Base-by-base conservation (phyloP, 2,797 vertebrate species). In the Cyprinella venusta region DNA sequence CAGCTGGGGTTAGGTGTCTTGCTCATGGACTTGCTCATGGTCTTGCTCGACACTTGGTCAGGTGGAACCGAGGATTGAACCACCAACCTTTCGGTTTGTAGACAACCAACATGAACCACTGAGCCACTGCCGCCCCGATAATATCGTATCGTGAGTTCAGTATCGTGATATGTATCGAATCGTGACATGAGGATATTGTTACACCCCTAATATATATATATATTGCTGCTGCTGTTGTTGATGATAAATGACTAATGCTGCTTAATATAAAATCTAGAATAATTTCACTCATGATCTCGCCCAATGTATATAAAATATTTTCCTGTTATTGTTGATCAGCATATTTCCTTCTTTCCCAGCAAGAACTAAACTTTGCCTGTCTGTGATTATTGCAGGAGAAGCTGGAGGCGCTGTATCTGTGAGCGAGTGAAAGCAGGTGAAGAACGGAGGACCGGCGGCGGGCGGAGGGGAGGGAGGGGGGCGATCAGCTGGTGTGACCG, bases 381-480 rank as follows among this genome's bases (percentile, higher is more conserved):
- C 0, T 84, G 33, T 84, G 42, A 38, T 79, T 1, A 61, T 64
- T 52, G 38, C 76, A 87, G 88, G 84, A 86, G 79, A 84, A 83
- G 54, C 86, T 88, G 87, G 81, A 79, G 81, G 71, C 42, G 36
- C 67, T 82, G 80, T 70, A 80, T 65, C 54, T 19, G 63, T 16
- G 81, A 84, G 75, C 67, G 40, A 76, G 40, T 61, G 65, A 83
- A 80, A 67, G 64, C 81, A 68, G 71, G 70, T 42, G 70, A 76
- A 82, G 48, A 82, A 81, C 80, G 70, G 70, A 81, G 80, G 33
- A 45, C 48, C 1, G 2, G 48, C 33, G 33, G 77, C 33, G 33
- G 77, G 63, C 1, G 86, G 84, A 86, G 72, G 81, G 80, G 85
- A 42, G 86, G 82, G 81, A 61, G 61, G 52, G 86, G 84, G 82